Conservation (phyloP, 2,797 vertebrate genomes). For the Cynodonichthys magdalenae region DNA sequence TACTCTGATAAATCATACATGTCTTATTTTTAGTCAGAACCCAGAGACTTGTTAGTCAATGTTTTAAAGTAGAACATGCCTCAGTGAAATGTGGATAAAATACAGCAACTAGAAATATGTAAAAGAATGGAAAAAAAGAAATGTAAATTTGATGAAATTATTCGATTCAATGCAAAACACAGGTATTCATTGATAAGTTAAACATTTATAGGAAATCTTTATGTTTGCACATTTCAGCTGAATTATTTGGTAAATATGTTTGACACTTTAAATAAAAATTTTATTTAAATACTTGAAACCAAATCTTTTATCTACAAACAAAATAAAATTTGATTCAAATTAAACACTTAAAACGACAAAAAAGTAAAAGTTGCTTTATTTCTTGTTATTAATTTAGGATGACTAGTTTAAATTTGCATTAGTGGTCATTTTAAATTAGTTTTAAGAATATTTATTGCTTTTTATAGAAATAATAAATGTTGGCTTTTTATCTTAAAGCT, state of each 20-base stretch:
- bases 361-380: no score
- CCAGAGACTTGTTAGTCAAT: constrained; percentile 29
- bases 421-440: constrained; percentile 17
- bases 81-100: constrained; percentile 49
- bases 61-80: constrained; percentile 27
- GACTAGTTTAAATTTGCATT: no score
- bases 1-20: constrained; percentile 57
- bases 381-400: no score
- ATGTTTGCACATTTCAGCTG: no score
- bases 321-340: no score
- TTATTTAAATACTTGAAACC: no score
- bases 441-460: constrained; percentile 58
- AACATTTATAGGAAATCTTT: no score
- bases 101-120: constrained; percentile 44
- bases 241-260: no score
- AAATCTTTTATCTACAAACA: no score
- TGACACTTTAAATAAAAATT: no score
- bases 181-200: no score
- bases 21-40: constrained; percentile 42
- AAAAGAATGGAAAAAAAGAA: constrained; percentile 3
- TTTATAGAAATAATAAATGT: constrained; percentile 52
- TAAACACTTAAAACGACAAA: no score
- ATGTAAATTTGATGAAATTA: background rate
- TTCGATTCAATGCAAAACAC: background rate
- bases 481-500: constrained; percentile 45